These are phyloP conservation scores for Vanacampus margaritifer DNA, from an alignment of 2,113 vertebrate genomes.

Conservation along the genomic window DNA sequence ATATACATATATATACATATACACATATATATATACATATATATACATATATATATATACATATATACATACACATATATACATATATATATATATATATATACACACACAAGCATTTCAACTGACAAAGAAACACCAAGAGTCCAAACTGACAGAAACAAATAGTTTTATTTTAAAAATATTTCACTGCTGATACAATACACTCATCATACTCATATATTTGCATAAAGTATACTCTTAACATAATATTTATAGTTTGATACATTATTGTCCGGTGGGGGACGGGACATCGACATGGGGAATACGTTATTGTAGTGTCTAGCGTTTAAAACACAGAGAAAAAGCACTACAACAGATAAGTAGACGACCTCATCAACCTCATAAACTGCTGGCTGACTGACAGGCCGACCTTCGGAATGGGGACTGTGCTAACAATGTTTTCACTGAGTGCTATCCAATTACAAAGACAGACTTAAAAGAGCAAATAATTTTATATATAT, in stretches of 20 bases:
- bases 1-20: too few relatives aligned
- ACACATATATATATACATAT: too few relatives aligned
- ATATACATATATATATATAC: too few relatives aligned
- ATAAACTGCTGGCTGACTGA: constrained; percentile 25
- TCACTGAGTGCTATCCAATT: neutral
- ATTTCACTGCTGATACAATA: constrained; percentile 98
- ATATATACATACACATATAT: too few relatives aligned
- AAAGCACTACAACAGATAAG: constrained; percentile 69
- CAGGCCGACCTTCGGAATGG: neutral
- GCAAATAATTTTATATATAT: neutral
- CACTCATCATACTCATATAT: constrained; percentile 93
- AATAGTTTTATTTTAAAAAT: constrained; percentile 95
- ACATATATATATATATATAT: too few relatives aligned
- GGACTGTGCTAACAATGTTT: neutral
- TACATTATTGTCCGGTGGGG: constrained; percentile 83
- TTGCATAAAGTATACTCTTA: constrained; percentile 96
- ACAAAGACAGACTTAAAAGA: neutral
- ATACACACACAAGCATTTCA: too few relatives aligned
- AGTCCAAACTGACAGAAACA: constrained; percentile 75
- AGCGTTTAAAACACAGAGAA: constrained; percentile 87
- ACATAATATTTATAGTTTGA: constrained; percentile 97
- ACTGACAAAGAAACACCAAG: too few relatives aligned
- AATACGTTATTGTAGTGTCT: constrained; percentile 75
- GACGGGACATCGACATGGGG: constrained; percentile 86
- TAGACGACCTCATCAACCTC: constrained; percentile 21